Conservation (phyloP, 2,888 invertebrate genomes). For the Thecocarcelia acutangulata region DNA sequence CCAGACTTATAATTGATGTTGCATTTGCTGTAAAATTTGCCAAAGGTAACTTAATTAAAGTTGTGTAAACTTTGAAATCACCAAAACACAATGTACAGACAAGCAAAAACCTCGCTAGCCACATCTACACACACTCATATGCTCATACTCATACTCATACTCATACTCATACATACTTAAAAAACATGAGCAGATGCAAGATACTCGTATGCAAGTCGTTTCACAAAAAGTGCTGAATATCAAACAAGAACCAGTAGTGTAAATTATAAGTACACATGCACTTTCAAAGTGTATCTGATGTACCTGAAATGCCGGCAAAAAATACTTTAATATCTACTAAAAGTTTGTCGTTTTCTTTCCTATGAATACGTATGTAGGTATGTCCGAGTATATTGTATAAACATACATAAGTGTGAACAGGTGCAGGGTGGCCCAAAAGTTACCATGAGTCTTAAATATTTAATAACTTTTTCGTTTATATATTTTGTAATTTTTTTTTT, state of each 20-base stretch:
- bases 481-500: no score
- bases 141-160: neutral
- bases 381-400: no score
- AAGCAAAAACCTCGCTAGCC: neutral
- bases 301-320: neutral
- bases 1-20: constrained; percentile 67
- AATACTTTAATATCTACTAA: no score
- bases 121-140: neutral
- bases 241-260: constrained; percentile 1
- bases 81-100: constrained; percentile 39
- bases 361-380: no score
- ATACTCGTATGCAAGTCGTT: no score
- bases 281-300: neutral
- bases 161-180: neutral
- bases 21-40: constrained; percentile 67
- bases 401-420: no score
- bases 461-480: no score
- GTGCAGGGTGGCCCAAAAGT: no score
- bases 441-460: no score
- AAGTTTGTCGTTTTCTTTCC: no score
- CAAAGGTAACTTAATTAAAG: constrained; percentile 69
- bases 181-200: no score
- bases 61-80: constrained; percentile 67
- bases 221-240: constrained; percentile 9
- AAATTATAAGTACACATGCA: neutral